A percentile compares a stretch with the other conserved stretches of the same genome.
These are phyloP conservation scores for Caenorhabditis sp. DNA, from an alignment of 2,888 invertebrate genomes.

Conservation along the genomic window DNA sequence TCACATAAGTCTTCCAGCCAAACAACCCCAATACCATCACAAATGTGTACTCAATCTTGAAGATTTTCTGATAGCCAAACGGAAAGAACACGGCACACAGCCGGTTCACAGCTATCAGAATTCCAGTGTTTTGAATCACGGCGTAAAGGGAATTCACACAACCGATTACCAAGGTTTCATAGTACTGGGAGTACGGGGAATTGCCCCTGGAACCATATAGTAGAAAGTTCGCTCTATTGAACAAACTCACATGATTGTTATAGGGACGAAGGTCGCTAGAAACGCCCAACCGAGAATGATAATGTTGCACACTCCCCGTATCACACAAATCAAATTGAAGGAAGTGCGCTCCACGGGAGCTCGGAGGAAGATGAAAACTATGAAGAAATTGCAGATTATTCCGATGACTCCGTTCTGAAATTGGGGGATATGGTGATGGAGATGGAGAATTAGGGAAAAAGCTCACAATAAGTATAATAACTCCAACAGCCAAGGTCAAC, in stretches of 20 bases:
- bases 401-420: constrained; percentile 30
- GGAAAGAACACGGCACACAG: constrained; percentile 41
- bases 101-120: constrained; percentile 39
- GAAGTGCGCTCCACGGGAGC: constrained; percentile 23
- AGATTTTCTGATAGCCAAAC: constrained; percentile 21
- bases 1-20: background rate
- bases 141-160: constrained; percentile 16
- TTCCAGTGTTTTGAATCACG: constrained; percentile 22
- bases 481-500: constrained; percentile 1
- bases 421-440: background rate
- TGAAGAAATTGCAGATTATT: constrained; percentile 1
- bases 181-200: constrained; percentile 29
- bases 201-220: background rate
- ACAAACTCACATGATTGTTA: constrained; percentile 26
- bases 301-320: constrained; percentile 5
- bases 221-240: background rate
- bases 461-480: constrained; percentile 24
- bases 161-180: constrained; percentile 23
- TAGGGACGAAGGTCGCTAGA: constrained; percentile 19
- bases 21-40: background rate
- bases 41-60: constrained; percentile 27
- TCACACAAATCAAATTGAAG: constrained; percentile 45
- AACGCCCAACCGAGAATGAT: constrained; percentile 22
- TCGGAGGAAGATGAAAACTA: constrained; percentile 27
- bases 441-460: background rate